Evolutionary conservation across 53 echinoderm and acorn worm species (phyloP).

Genomic region (Actinopyga echinites): DNA sequence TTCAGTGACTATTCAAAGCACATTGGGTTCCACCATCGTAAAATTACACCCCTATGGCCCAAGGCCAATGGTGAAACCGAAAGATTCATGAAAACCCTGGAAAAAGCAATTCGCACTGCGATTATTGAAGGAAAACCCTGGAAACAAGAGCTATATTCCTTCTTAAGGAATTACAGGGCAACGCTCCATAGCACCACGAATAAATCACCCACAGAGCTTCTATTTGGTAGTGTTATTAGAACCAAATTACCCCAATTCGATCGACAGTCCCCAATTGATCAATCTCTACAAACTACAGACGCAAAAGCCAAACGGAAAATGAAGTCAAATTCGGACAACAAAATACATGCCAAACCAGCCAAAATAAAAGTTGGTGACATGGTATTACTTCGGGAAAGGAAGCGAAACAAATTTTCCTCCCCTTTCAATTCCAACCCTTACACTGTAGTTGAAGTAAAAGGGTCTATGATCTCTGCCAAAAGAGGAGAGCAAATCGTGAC

Average conservation of each 20-base stretch:
- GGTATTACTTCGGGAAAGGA: slow-evolving; percentile 44
- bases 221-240: slow-evolving; percentile 26
- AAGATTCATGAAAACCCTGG: slow-evolving; percentile 19
- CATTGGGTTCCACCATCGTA: slow-evolving; percentile 3
- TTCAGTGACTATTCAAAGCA: slow-evolving; percentile 11
- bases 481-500: slow-evolving; percentile 18
- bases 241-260: slow-evolving; percentile 4
- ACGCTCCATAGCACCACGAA: not conserved
- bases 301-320: slow-evolving; percentile 34
- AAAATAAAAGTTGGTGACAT: slow-evolving; percentile 34
- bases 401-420: not conserved
- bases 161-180: slow-evolving; percentile 2
- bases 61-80: slow-evolving; percentile 39
- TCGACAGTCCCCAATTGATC: not conserved
- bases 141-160: slow-evolving; percentile 38
- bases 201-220: not conserved
- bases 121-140: slow-evolving; percentile 20
- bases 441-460: slow-evolving; percentile 14
- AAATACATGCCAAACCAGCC: slow-evolving; percentile 1
- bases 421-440: not conserved
- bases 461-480: slow-evolving; percentile 54
- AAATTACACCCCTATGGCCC: slow-evolving; percentile 11
- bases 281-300: not conserved
- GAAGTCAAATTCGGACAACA: slow-evolving; percentile 43
- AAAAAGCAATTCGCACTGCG: slow-evolving; percentile 32